Base-by-base conservation (phyloP, 37 sponge, comb jelly and placozoan species). In the Beroe ovata region DNA sequence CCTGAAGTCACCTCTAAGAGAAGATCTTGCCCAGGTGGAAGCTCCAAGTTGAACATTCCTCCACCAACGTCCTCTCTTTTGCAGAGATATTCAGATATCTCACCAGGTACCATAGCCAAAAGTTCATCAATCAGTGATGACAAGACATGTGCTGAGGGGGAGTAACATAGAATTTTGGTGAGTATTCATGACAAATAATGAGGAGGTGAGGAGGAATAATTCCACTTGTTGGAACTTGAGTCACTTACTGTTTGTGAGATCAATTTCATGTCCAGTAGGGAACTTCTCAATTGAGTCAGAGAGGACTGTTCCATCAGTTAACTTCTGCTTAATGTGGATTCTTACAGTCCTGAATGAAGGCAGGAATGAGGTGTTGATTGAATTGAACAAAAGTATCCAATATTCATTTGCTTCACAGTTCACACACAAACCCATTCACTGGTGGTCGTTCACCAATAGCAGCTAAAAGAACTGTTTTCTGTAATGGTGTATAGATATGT, bases 161-260 rank as follows among this genome's bases (percentile, higher is more conserved):
- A n/a, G n/a, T n/a, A n/a, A n/a, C n/a, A n/a, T n/a, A n/a, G n/a
- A n/a, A n/a, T n/a, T n/a, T n/a, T n/a, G n/a, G n/a, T n/a, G n/a
- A n/a, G n/a, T n/a, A n/a, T n/a, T n/a, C n/a, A n/a, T n/a, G n/a
- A n/a, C n/a, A n/a, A n/a, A n/a, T n/a, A n/a, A n/a, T n/a, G n/a
- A n/a, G n/a, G n/a, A n/a, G n/a, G n/a, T n/a, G n/a, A n/a, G n/a
- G n/a, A n/a, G n/a, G n/a, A n/a, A n/a, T n/a, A n/a, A n/a, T n/a
- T n/a, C n/a, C n/a, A n/a, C n/a, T n/a, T n/a, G n/a, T n/a, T n/a
- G n/a, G n/a, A n/a, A n/a, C n/a, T n/a, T n/a, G n/a, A n/a, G n/a
- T n/a, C n/a, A 47, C 84, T 77, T 36, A 77, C 84, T 77, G 84
- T 42, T 77, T 6, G 84, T 77, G 26, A 77, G 28, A 23, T 77